Conservation (phyloP, 2,113 vertebrate genomes). For the Lynx canadensis region DNA sequence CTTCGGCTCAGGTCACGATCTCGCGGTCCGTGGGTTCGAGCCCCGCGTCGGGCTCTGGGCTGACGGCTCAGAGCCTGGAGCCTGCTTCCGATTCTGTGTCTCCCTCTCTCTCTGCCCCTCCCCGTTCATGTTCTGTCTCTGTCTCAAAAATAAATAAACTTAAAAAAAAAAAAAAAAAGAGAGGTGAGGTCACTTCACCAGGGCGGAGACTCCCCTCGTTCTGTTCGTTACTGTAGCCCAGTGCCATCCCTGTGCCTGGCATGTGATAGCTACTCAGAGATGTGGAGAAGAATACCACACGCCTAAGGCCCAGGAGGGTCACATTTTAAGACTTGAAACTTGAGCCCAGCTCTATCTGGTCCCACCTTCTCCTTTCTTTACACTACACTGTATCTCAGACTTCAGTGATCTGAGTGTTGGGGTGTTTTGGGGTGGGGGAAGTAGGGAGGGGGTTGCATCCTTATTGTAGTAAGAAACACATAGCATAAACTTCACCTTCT, state of each 20-base stretch:
- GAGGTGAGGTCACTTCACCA: neutral
- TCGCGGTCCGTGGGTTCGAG: too few relatives aligned
- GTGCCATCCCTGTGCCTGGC: neutral
- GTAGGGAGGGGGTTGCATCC: neutral
- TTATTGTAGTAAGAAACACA: neutral
- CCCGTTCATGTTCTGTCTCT: too few relatives aligned
- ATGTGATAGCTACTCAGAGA: neutral
- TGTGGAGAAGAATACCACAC: neutral
- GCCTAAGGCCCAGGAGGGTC: neutral
- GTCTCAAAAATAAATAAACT: too few relatives aligned
- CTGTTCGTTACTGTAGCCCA: neutral
- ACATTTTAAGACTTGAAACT: neutral
- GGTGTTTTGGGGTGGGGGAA: neutral
- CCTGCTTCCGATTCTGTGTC: too few relatives aligned
- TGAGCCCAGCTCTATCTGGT: neutral
- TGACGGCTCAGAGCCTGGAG: too few relatives aligned
- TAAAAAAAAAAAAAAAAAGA: neutral
- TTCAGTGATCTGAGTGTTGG: neutral
- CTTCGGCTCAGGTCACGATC: too few relatives aligned
- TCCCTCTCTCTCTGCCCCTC: too few relatives aligned
- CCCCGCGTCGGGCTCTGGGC: too few relatives aligned
- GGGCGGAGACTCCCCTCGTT: rapidly evolving
- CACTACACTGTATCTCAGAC: neutral
- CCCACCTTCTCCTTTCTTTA: neutral
- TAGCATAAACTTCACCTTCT: neutral